Evolutionary conservation across 2,888 invertebrate species (phyloP).

Genomic region (Cephus sareptanus): DNA sequence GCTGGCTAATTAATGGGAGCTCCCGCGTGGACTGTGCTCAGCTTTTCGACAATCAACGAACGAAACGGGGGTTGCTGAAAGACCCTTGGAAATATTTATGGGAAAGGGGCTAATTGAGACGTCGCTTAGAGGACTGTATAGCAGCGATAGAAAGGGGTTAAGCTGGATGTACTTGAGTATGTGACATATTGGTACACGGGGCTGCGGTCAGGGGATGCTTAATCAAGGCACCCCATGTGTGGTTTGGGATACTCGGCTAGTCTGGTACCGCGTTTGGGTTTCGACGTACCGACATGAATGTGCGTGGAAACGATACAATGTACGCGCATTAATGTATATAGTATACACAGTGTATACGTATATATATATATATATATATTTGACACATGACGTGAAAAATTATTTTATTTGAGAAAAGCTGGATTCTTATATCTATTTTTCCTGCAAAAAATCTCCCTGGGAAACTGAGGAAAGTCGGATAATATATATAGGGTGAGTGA

Average conservation of each 20-base stretch:
- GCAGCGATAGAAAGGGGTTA: not conserved
- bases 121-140: not conserved
- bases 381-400: not conserved
- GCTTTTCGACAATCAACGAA: not conserved
- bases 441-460: not conserved
- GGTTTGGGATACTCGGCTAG: not conserved
- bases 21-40: not conserved
- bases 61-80: slow-evolving; percentile 23
- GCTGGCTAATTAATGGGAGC: not conserved
- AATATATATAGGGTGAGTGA: not conserved
- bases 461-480: not conserved
- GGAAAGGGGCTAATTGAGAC: not conserved
- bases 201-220: slow-evolving; percentile 41
- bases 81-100: not conserved
- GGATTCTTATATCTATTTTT: not conserved
- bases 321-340: not conserved
- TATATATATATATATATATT: not conserved
- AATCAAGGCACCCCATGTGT: slow-evolving; percentile 36
- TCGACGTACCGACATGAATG: not conserved
- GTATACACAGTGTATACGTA: too few relatives aligned
- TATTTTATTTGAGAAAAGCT: not conserved
- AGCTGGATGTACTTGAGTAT: slow-evolving; percentile 7
- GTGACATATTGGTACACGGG: slow-evolving; percentile 47
- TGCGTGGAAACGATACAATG: not conserved
- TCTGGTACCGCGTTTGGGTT: not conserved